Evolutionary conservation across 1,140 invertebrate species (phyloP).

Genomic region (Asbolus verrucosus): DNA sequence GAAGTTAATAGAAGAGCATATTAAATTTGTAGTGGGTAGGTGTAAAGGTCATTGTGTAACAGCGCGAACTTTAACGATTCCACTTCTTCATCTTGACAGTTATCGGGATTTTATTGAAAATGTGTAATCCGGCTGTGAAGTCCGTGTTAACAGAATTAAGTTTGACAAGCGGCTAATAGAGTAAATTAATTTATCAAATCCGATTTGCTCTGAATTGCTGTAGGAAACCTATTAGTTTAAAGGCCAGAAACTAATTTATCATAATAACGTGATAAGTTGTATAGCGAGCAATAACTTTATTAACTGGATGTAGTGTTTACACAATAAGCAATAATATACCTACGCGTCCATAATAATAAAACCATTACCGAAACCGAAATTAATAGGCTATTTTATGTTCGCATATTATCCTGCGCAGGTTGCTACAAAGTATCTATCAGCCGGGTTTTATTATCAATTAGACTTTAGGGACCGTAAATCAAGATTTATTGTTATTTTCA

Average conservation of each 20-base stretch:
- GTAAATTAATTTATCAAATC: slow-evolving; percentile 33
- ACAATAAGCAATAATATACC: slow-evolving; percentile 13
- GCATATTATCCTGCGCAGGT: too few species aligned
- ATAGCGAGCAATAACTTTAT: slow-evolving; percentile 11
- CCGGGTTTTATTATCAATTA: slow-evolving; percentile 8
- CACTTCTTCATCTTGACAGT: too few species aligned
- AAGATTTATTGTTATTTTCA: slow-evolving; percentile 24
- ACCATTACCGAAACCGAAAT: slow-evolving; percentile 5
- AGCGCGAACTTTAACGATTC: too few species aligned
- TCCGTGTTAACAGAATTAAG: too few species aligned
- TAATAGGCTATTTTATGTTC: slow-evolving; percentile 3
- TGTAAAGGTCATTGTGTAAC: too few species aligned
- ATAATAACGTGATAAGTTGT: slow-evolving; percentile 14
- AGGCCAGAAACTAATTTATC: slow-evolving; percentile 34
- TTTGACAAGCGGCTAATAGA: slow-evolving; percentile 1
- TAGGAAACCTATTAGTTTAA: slow-evolving; percentile 16
- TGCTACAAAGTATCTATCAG: slow-evolving; percentile 4
- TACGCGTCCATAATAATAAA: slow-evolving; percentile 7
- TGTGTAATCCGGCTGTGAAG: too few species aligned
- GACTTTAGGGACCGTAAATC: slow-evolving; percentile 4
- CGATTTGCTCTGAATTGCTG: slow-evolving; percentile 23
- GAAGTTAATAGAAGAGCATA: too few species aligned
- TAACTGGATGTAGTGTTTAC: background rate
- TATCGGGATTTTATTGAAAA: too few species aligned
- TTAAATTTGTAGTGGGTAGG: too few species aligned